A percentile compares a stretch with the other conserved stretches of the same genome.
phyloP scores from a whole-genome alignment of 1,140 invertebrate genomes.

The Ganaspis sp. region DNA sequence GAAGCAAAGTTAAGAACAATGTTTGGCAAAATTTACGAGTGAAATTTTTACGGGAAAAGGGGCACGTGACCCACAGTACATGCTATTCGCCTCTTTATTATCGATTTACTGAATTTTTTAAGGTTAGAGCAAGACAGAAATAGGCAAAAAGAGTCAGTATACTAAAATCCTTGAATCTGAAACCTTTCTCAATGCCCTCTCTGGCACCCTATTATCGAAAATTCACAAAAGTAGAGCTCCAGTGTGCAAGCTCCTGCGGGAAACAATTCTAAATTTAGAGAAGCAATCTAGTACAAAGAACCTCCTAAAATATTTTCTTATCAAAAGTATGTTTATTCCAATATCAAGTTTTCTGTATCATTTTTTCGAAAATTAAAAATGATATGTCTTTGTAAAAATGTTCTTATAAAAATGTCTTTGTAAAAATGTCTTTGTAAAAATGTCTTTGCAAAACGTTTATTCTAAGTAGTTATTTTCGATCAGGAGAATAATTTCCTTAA shows the following conservation, averaged over 20 bases:
- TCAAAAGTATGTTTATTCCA: too few species aligned
- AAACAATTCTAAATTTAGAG: not conserved
- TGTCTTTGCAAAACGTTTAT: too few species aligned
- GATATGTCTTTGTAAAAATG: too few species aligned
- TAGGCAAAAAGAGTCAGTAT: too few species aligned
- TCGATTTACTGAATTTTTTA: slow-evolving; percentile 7
- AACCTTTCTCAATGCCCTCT: not conserved
- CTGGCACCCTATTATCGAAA: not conserved
- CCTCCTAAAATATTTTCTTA: not conserved
- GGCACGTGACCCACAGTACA: not conserved
- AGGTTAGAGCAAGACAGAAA: not conserved
- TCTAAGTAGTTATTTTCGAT: too few species aligned
- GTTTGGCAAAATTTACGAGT: not conserved
- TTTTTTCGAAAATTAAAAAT: too few species aligned
- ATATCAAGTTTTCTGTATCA: too few species aligned
- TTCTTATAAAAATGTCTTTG: too few species aligned
- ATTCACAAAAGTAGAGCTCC: slow-evolving; percentile 1
- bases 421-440: too few species aligned
- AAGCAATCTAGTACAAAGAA: not conserved
- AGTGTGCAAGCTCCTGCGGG: not conserved
- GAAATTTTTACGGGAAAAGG: not conserved
- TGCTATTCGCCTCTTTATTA: not conserved
- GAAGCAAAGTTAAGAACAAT: not conserved
- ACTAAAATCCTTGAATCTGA: not conserved
- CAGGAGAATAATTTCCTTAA: too few species aligned